Base-by-base conservation (phyloP, 1,140 invertebrate genomes). In the Rhynchophorus ferrugineus region DNA sequence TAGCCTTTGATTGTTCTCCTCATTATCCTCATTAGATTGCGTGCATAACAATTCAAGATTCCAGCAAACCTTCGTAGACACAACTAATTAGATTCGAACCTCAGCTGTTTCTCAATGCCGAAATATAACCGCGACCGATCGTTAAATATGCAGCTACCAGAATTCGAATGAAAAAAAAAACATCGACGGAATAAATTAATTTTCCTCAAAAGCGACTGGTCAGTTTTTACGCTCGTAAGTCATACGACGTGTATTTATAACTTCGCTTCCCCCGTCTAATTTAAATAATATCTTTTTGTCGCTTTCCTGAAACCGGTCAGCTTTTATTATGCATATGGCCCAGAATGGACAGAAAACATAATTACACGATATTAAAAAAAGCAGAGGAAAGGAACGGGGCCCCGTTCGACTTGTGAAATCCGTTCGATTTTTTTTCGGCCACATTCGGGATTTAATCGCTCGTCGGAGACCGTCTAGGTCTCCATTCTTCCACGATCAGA, bases 221-320 rank as follows among this genome's bases (percentile, higher is more conserved):
- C 36, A 52, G 42, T 52, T 52, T 52, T 52, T 42, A 52, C 50
- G 50, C 42, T 52, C 44, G 44, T 52, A 52, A 52, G 35, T 52
- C 50, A 52, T 44, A 39, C 29, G 50, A 52, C 50, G 45, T 18
- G 21, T 49, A 52, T 52, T 45, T 45, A 52, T 52, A 52, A 52
- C 50, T 52, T 22, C 42, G 20, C 24, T 13, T 45, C 1, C 44
- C 44, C 24, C 49, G 35, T 44, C 19, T 44, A 52, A 52, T 52
- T 52, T 52, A 35, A 52, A 52, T 52, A 46, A 52, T 34, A 38
- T 34, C 42, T 52, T 52, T 52, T 51, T 51, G 49, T 51, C 49
- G 49, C 49, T 51, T 51, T 44, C 37, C 19, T 37, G 17, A 51
- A 47, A 51, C 49, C 17, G 49, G 49, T 51, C 44, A n/a, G 14